These are phyloP conservation scores for Mesorhabditis belari DNA, from an alignment of 2,888 invertebrate genomes.

Conservation along the genomic window DNA sequence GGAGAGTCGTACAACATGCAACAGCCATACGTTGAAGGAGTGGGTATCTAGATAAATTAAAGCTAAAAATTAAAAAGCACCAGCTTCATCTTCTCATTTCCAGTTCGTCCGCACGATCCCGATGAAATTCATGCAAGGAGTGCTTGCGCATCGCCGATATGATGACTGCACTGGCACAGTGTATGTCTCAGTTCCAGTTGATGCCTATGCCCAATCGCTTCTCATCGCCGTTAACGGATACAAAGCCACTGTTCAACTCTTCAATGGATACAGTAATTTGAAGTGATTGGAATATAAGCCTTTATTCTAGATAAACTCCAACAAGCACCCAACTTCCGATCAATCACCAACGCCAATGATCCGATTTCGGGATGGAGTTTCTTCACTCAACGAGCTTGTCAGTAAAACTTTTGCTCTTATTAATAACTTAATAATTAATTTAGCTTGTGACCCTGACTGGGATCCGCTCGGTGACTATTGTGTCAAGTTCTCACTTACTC, in stretches of 20 bases:
- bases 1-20: background rate
- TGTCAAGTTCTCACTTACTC: slow-evolving; percentile 8
- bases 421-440: too few relatives aligned
- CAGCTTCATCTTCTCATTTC: too few relatives aligned
- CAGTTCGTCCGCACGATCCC: slow-evolving; percentile 18
- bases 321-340: background rate
- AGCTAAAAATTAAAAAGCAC: too few relatives aligned
- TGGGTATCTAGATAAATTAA: too few relatives aligned
- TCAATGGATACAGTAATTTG: slow-evolving; percentile 6
- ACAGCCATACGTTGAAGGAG: background rate
- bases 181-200: slow-evolving; percentile 28
- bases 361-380: background rate
- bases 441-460: slow-evolving; percentile 32
- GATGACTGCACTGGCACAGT: slow-evolving; percentile 12
- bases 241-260: slow-evolving; percentile 11
- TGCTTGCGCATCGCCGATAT: slow-evolving; percentile 12
- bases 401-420: too few relatives aligned
- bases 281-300: too few relatives aligned
- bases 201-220: slow-evolving; percentile 34
- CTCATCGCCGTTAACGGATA: slow-evolving; percentile 18
- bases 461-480: slow-evolving; percentile 26
- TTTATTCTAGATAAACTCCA: too few relatives aligned
- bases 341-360: background rate
- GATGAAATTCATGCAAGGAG: slow-evolving; percentile 20
- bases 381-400: background rate